Evolutionary conservation across 2,888 invertebrate genomes (phyloP).

Genomic region (Ochropacha duplaris): DNA sequence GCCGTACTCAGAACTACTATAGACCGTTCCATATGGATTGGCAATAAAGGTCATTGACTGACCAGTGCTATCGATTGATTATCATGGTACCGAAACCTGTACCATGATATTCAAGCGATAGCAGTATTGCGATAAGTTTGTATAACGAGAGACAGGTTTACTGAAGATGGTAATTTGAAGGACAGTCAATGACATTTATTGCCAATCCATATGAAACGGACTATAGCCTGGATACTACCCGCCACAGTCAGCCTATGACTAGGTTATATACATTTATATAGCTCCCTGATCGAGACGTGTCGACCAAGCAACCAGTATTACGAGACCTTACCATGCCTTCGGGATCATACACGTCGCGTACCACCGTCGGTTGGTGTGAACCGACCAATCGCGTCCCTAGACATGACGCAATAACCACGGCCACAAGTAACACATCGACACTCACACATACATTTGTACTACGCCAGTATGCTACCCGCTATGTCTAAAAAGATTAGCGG

Average conservation of each 20-base stretch:
- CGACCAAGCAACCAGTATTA: not conserved
- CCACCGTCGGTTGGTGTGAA: not conserved
- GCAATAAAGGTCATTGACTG: too few relatives aligned
- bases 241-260: slow-evolving; percentile 47
- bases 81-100: too few relatives aligned
- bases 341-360: not conserved
- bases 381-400: slow-evolving; percentile 16
- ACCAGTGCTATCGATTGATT: too few relatives aligned
- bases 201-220: too few relatives aligned
- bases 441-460: slow-evolving; percentile 76
- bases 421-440: slow-evolving; percentile 42
- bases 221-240: slow-evolving; percentile 4
- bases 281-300: slow-evolving; percentile 9
- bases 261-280: slow-evolving; percentile 36
- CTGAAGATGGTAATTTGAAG: too few relatives aligned
- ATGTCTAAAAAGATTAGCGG: slow-evolving; percentile 41
- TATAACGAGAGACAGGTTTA: too few relatives aligned
- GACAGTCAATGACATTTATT: too few relatives aligned
- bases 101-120: too few relatives aligned
- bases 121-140: too few relatives aligned
- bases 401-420: slow-evolving; percentile 36
- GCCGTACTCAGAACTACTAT: slow-evolving; percentile 13
- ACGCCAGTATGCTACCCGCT: slow-evolving; percentile 77
- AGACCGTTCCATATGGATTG: too few relatives aligned
- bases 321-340: not conserved